Conservation (phyloP, 2,797 vertebrate genomes). For the Acrocephalus scirpaceus region DNA sequence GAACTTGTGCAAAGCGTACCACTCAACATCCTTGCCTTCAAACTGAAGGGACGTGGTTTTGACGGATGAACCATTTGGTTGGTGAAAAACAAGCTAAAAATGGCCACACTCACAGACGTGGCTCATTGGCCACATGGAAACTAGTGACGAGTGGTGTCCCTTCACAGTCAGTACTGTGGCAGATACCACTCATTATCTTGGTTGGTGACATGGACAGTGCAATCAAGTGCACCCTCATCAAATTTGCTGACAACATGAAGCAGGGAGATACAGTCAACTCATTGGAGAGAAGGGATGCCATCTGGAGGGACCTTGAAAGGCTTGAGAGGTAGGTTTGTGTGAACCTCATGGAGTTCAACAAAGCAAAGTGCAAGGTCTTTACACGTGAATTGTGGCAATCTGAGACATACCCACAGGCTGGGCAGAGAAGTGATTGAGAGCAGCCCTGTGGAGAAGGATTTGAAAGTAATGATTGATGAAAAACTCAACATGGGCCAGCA, state of each 20-base stretch:
- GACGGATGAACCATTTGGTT: background rate
- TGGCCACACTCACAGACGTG: background rate
- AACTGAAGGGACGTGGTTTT: background rate
- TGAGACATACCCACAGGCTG: accelerated
- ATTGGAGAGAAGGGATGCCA: background rate
- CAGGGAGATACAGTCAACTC: background rate
- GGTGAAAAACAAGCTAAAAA: background rate
- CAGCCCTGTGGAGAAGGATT: background rate
- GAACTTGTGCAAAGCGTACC: background rate
- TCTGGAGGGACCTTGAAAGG: background rate
- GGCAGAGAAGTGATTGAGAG: background rate
- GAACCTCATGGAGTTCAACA: background rate
- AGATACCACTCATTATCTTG: background rate
- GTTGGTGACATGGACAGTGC: background rate
- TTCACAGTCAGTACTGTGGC: background rate
- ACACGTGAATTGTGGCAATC: background rate
- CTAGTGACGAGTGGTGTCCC: background rate
- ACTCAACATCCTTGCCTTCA: background rate
- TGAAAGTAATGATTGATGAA: background rate
- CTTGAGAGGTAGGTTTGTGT: background rate
- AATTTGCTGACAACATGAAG: background rate
- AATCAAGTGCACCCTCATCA: background rate
- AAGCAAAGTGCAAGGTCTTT: background rate
- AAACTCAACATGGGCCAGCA: background rate
- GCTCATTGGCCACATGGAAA: background rate